phyloP scores from a whole-genome alignment of 37 sponge, comb jelly and placozoan species.

The Chondrilla cf. caribensis region DNA sequence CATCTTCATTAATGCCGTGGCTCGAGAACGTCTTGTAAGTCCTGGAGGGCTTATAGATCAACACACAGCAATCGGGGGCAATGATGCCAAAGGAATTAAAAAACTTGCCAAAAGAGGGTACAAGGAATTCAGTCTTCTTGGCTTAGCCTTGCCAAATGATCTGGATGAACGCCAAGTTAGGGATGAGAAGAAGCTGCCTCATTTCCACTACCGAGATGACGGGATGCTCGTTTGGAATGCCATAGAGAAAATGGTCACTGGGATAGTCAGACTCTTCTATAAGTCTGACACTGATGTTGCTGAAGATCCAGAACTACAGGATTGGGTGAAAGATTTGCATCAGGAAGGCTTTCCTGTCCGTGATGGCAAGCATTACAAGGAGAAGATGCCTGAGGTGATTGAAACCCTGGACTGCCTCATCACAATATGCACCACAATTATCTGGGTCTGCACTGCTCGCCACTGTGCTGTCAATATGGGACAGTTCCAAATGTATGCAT shows the following conservation, averaged over 20 bases:
- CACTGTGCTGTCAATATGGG: constrained; percentile 77
- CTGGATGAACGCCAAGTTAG: constrained; percentile 59
- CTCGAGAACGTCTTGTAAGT: constrained; percentile 28
- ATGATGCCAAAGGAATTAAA: constrained; percentile 19
- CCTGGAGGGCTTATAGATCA: constrained; percentile 45
- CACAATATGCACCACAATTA: constrained; percentile 48
- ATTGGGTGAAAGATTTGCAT: constrained; percentile 40
- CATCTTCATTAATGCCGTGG: constrained; percentile 50
- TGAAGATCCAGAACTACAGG: constrained; percentile 41
- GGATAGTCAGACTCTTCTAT: constrained; percentile 45
- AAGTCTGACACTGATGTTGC: constrained; percentile 36
- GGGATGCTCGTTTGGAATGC: constrained; percentile 51
- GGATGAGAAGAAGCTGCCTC: constrained; percentile 41
- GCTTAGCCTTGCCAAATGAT: constrained; percentile 11
- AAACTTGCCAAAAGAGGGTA: constrained; percentile 4
- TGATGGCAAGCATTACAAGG: neutral
- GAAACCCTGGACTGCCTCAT: constrained; percentile 37
- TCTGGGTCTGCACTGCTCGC: constrained; percentile 51
- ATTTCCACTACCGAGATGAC: constrained; percentile 77
- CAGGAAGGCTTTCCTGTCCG: constrained; percentile 27
- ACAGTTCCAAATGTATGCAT: constrained; percentile 60
- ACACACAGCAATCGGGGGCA: constrained; percentile 45
- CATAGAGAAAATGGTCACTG: constrained; percentile 23
- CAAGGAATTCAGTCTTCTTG: constrained; percentile 7
- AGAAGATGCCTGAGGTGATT: constrained; percentile 43